phyloP scores from a whole-genome alignment of 2,888 invertebrate genomes.

The Tholera decimalis region DNA sequence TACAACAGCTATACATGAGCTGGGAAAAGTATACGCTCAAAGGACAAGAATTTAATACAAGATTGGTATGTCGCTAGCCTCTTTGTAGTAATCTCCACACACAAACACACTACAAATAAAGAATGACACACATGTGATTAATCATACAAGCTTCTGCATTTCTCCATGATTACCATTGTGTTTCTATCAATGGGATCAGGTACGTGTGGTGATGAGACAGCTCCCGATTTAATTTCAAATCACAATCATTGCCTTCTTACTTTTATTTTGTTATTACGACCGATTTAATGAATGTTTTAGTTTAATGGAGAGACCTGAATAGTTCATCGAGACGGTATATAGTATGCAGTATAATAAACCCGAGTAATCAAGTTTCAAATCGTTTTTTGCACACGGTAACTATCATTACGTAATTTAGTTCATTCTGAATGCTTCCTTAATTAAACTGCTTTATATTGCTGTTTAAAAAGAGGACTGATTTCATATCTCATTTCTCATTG shows the following conservation, averaged over 20 bases:
- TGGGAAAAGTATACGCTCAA: conserved; percentile 24
- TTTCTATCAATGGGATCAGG: conserved; percentile 77
- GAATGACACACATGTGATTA: conserved; percentile 74
- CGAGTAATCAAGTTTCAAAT: conserved; percentile 65
- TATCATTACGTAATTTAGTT: conserved; percentile 65
- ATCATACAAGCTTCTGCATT: conserved; percentile 81
- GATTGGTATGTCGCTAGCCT: conserved; percentile 36
- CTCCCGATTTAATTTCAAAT: conserved; percentile 82
- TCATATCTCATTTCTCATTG: conserved; percentile 75
- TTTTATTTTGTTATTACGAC: conserved; percentile 77
- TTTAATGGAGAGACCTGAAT: conserved; percentile 73
- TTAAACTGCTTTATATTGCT: conserved; percentile 60
- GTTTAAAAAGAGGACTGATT: conserved; percentile 65
- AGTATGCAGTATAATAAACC: conserved; percentile 58
- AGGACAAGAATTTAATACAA: conserved; percentile 49
- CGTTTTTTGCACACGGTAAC: conserved; percentile 62
- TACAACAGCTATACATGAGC: conserved; percentile 17
- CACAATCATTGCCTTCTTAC: conserved; percentile 76
- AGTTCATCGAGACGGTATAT: conserved; percentile 66
- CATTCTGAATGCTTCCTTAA: conserved; percentile 62
- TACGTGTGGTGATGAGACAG: conserved; percentile 72
- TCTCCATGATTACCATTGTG: conserved; percentile 82
- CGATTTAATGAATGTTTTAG: conserved; percentile 79
- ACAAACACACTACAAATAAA: conserved; percentile 49
- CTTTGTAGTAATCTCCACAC: conserved; percentile 40